A percentile compares a stretch with the other conserved stretches of the same genome.
phyloP scores from a whole-genome alignment of 92 coral and sea anemone species.

The Bergia puertoricense region DNA sequence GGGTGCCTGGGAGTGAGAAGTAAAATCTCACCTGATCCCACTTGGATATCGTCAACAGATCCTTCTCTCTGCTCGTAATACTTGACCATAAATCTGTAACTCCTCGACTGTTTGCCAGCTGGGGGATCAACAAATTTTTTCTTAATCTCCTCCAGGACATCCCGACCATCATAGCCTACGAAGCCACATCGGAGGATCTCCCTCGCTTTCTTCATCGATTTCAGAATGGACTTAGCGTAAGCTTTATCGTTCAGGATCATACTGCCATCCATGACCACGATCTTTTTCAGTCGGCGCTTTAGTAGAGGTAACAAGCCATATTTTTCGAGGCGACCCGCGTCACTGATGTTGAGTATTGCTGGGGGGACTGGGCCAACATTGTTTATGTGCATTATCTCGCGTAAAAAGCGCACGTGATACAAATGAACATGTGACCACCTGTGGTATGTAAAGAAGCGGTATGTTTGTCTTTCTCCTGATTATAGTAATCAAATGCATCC shows the following conservation, averaged over 20 bases:
- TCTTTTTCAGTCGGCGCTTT: conserved; percentile 72
- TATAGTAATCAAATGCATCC: no score
- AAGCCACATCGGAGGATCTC: conserved; percentile 72
- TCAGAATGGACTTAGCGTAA: conserved; percentile 65
- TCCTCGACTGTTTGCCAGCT: conserved; percentile 65
- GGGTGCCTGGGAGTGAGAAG: conserved; percentile 88
- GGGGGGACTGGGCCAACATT: conserved; percentile 85
- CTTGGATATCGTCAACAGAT: conserved; percentile 44
- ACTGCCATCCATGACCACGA: conserved; percentile 79
- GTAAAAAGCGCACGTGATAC: conserved; percentile 81
- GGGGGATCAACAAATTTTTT: conserved; percentile 66
- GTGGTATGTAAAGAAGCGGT: not conserved
- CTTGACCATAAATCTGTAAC: conserved; percentile 76
- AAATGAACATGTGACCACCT: conserved; percentile 87
- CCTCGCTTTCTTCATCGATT: conserved; percentile 74
- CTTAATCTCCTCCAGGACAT: conserved; percentile 71
- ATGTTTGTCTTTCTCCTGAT: no score
- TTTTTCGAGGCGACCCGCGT: conserved; percentile 88
- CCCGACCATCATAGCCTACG: conserved; percentile 76
- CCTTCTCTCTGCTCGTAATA: conserved; percentile 61
- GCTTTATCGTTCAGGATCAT: conserved; percentile 56
- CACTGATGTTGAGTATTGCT: conserved; percentile 77
- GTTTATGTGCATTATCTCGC: conserved; percentile 71
- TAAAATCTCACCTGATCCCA: conserved; percentile 76
- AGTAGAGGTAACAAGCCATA: conserved; percentile 75